Conservation (phyloP, 1,140 invertebrate genomes). For the Drosophila suzukii region DNA sequence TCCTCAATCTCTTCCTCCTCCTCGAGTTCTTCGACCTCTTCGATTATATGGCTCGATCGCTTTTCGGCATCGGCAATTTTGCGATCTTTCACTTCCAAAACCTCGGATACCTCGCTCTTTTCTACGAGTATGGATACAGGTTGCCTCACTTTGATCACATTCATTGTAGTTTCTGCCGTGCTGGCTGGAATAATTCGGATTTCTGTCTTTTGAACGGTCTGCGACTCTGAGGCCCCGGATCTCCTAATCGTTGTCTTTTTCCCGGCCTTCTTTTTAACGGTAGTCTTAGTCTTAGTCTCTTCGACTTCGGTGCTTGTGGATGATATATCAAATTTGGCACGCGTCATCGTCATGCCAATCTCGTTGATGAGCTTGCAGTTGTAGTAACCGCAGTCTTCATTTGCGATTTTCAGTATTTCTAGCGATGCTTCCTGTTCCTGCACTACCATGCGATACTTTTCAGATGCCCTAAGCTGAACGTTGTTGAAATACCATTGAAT, state of each 20-base stretch:
- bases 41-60: slow-evolving; percentile 77
- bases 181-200: slow-evolving; percentile 66
- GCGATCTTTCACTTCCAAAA: slow-evolving; percentile 78
- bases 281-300: slow-evolving; percentile 84
- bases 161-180: slow-evolving; percentile 72
- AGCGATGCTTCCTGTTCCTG: slow-evolving; percentile 90
- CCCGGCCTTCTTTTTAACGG: slow-evolving; percentile 69
- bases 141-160: slow-evolving; percentile 66
- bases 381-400: slow-evolving; percentile 92
- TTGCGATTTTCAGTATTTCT: slow-evolving; percentile 88
- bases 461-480: slow-evolving; percentile 90
- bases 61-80: slow-evolving; percentile 69
- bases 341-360: slow-evolving; percentile 91
- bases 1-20: slow-evolving; percentile 50
- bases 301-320: slow-evolving; percentile 66
- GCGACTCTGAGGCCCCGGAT: slow-evolving; percentile 30
- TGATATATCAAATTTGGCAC: slow-evolving; percentile 90
- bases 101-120: slow-evolving; percentile 85
- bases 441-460: slow-evolving; percentile 88
- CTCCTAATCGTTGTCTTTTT: slow-evolving; percentile 58
- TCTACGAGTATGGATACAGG: slow-evolving; percentile 84
- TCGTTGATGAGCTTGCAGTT: slow-evolving; percentile 94
- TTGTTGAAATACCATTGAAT: slow-evolving; percentile 96
- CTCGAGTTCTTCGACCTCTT: slow-evolving; percentile 67
- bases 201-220: slow-evolving; percentile 56